Evolutionary conservation across 2,797 vertebrate genomes (phyloP).

Genomic region (Lagorchestes hirsutus): DNA sequence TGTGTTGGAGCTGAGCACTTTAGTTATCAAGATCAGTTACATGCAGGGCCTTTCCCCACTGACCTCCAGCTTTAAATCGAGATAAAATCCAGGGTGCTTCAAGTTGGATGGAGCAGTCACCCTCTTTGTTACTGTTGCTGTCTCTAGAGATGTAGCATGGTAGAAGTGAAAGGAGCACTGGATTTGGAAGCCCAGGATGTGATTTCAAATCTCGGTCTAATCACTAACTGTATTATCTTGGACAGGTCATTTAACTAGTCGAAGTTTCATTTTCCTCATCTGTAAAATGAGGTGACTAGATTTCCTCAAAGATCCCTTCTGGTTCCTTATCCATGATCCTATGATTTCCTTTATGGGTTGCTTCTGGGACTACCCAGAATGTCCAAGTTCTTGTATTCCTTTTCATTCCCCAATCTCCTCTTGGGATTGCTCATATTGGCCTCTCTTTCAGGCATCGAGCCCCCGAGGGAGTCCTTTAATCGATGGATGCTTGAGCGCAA

Average conservation of each 20-base stretch:
- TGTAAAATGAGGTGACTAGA: background rate
- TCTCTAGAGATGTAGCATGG: background rate
- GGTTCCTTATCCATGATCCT: background rate
- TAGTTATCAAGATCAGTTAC: too few species aligned
- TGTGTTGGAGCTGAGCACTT: background rate
- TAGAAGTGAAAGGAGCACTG: background rate
- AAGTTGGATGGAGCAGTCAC: background rate
- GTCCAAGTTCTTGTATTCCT: background rate
- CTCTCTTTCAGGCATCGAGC: slow-evolving; percentile 92
- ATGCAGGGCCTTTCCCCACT: background rate
- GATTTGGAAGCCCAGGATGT: background rate
- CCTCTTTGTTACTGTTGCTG: background rate
- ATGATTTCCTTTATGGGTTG: background rate
- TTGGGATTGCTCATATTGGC: background rate
- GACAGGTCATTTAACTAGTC: background rate
- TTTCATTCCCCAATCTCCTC: background rate
- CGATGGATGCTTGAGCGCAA: slow-evolving; percentile 98
- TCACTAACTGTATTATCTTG: background rate
- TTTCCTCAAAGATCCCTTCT: background rate
- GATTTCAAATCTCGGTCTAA: background rate
- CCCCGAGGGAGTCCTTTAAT: slow-evolving; percentile 97
- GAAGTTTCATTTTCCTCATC: background rate
- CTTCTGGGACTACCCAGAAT: background rate
- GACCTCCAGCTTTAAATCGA: background rate
- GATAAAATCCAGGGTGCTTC: background rate